Conservation (phyloP, 2,888 invertebrate species). For the Metacarcinus magister region DNA sequence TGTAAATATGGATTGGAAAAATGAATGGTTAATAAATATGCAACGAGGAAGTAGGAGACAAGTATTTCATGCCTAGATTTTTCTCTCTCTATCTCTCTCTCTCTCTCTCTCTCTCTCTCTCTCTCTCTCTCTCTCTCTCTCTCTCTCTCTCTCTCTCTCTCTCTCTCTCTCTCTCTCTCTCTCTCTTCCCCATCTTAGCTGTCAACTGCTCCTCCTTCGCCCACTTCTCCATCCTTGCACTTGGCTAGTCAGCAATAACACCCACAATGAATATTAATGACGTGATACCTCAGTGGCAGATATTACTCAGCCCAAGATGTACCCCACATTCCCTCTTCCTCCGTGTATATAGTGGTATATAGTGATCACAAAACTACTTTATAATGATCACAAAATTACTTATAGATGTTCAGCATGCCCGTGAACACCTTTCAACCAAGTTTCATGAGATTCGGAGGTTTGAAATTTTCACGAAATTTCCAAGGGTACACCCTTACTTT, state of each 20-base stretch:
- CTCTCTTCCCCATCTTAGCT: not conserved
- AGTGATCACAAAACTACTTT: too few relatives aligned
- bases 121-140: constrained; percentile 29
- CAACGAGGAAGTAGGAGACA: not conserved
- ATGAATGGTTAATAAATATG: not conserved
- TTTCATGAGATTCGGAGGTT: too few relatives aligned
- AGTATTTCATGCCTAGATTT: not conserved
- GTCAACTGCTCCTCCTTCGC: not conserved
- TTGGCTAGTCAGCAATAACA: constrained; percentile 36
- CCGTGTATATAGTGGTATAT: too few relatives aligned
- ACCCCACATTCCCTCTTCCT: not conserved
- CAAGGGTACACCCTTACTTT: too few relatives aligned
- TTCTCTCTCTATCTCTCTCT: not conserved
- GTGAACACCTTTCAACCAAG: too few relatives aligned
- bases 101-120: not conserved
- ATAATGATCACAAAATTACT: too few relatives aligned
- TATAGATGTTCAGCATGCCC: too few relatives aligned
- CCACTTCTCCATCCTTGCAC: not conserved
- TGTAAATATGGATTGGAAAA: not conserved
- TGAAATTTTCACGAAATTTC: too few relatives aligned
- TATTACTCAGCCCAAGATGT: not conserved
- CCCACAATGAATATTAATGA: constrained; percentile 45
- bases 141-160: constrained; percentile 43
- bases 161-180: constrained; percentile 47
- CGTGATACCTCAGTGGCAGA: not conserved